phyloP scores from a whole-genome alignment of 2,113 vertebrate species.

The Hypanus sabinus region DNA sequence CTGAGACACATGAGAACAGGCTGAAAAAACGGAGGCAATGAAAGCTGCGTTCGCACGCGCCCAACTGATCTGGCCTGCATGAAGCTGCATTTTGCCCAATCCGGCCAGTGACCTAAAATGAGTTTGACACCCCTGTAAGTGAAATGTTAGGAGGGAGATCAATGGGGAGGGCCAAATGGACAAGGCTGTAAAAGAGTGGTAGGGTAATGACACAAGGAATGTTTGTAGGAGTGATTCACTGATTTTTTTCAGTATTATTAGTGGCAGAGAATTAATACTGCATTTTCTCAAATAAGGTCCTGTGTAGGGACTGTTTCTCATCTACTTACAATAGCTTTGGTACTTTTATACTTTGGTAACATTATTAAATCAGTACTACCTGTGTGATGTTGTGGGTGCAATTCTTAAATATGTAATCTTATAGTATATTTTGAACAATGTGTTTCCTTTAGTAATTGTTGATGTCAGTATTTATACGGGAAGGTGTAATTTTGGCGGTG shows the following conservation, averaged over 20 bases:
- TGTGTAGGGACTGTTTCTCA: not conserved
- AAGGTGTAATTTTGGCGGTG: not conserved
- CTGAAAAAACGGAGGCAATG: no score
- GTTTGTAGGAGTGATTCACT: not conserved
- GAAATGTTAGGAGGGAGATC: no score
- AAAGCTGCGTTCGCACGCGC: no score
- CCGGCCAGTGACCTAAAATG: no score
- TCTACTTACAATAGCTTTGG: not conserved
- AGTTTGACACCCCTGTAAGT: no score
- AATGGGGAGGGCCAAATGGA: no score
- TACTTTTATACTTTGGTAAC: not conserved
- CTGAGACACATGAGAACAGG: no score
- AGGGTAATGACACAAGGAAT: not conserved
- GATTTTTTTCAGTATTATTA: not conserved
- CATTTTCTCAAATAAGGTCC: no score
- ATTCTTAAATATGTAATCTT: not conserved
- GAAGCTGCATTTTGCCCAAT: no score
- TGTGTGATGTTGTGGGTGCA: not conserved
- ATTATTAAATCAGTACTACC: not conserved
- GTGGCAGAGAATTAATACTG: not conserved
- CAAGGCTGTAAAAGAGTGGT: not conserved
- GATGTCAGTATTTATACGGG: not conserved
- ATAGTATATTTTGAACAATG: not conserved
- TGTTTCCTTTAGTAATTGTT: not conserved
- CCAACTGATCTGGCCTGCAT: no score